Evolutionary conservation across 2,113 vertebrate species (phyloP).

Genomic region (Herpailurus yagouaroundi): DNA sequence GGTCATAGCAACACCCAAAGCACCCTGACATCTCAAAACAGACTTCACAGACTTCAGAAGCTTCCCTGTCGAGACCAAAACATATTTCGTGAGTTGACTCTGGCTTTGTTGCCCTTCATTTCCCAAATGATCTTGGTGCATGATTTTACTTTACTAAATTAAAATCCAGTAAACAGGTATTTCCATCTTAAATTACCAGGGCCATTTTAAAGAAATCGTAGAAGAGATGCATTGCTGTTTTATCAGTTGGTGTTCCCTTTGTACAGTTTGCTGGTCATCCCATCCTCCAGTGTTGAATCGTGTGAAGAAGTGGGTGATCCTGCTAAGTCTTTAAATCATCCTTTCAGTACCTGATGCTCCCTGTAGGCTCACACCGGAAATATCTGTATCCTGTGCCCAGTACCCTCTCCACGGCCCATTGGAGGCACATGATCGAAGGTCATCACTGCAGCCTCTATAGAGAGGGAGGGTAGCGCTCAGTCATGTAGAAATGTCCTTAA

Average conservation of each 20-base stretch:
- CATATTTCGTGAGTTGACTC: conserved; percentile 55
- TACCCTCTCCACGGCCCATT: not conserved
- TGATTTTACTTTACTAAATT: conserved; percentile 29
- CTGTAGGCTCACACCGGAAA: not conserved
- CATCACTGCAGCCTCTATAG: not conserved
- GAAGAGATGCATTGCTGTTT: not conserved
- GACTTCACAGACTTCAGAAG: conserved; percentile 53
- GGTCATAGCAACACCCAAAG: not conserved
- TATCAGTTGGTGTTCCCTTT: conserved; percentile 2
- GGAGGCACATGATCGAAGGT: not conserved
- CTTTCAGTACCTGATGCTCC: not conserved
- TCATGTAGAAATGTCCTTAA: not conserved
- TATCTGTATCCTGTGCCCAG: not conserved
- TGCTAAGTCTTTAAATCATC: not conserved
- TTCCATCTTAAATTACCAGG: conserved; percentile 70
- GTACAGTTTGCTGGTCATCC: not conserved
- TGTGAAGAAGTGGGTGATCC: not conserved
- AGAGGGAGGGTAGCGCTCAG: not conserved
- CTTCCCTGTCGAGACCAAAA: conserved; percentile 50
- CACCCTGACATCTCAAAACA: conserved; percentile 36
- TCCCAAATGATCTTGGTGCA: conserved; percentile 38
- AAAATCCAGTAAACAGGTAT: conserved; percentile 67
- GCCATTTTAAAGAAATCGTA: conserved; percentile 56
- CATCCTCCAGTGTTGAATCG: not conserved
- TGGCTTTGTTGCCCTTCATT: conserved; percentile 52